phyloP scores from a whole-genome alignment of 2,797 vertebrate species.

The Muscicapa striata region DNA sequence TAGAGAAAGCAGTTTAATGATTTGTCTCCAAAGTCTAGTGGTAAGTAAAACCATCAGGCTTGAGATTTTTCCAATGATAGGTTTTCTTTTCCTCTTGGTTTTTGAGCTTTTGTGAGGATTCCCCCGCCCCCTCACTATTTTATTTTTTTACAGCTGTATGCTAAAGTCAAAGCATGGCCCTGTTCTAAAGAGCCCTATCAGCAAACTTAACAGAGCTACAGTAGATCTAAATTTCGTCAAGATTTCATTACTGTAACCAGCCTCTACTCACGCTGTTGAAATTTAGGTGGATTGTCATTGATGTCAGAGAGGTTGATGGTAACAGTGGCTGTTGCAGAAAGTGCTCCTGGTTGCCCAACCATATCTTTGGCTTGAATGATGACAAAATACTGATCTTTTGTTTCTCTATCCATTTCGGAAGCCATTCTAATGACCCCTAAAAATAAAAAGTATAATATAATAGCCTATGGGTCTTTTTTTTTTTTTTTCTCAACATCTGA shows the following conservation, averaged over 20 bases:
- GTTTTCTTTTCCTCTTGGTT: neutral
- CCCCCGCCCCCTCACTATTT: neutral
- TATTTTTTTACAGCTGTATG: neutral
- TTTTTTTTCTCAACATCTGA: neutral
- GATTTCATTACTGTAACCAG: neutral
- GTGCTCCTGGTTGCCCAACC: conserved; percentile 86
- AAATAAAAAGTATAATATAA: neutral
- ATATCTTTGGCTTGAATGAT: conserved; percentile 94
- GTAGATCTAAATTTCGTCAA: neutral
- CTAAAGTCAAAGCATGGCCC: neutral
- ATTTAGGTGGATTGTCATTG: conserved; percentile 94
- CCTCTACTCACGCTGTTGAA: conserved; percentile 89
- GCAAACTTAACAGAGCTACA: neutral
- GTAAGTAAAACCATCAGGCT: neutral
- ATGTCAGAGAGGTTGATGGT: conserved; percentile 89
- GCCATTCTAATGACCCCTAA: conserved; percentile 78
- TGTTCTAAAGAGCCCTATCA: neutral
- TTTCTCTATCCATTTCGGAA: conserved; percentile 89
- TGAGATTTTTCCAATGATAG: neutral
- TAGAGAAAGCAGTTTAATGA: neutral
- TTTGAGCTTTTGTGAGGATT: neutral
- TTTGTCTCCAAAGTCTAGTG: neutral
- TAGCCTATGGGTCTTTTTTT: neutral
- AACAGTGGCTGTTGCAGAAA: conserved; percentile 89
- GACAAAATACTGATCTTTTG: conserved; percentile 87